These are phyloP conservation scores for Elanoides forficatus DNA, from an alignment of 2,113 vertebrate genomes.

Conservation along the genomic window DNA sequence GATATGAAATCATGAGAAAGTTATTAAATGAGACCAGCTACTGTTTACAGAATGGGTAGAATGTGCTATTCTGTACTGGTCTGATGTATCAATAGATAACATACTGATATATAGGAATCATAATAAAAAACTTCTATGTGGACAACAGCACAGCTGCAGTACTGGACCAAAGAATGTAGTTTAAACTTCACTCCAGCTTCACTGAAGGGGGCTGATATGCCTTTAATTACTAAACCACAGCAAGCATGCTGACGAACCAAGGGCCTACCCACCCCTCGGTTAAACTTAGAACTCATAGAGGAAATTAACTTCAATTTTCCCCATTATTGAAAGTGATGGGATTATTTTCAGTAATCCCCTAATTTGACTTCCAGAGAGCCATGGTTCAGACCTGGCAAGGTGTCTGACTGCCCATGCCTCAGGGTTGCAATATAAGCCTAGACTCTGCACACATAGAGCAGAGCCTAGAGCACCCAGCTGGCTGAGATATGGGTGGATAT, in stretches of 20 bases:
- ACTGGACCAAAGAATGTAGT: rapidly evolving
- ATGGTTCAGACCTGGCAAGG: background rate
- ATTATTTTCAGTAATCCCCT: too few relatives aligned
- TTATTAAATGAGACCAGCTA: background rate
- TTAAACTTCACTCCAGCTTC: background rate
- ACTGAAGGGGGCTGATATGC: rapidly evolving
- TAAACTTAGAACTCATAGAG: background rate
- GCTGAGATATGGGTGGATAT: background rate
- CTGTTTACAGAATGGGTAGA: background rate
- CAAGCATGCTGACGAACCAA: rapidly evolving
- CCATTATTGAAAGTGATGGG: background rate
- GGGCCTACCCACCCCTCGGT: background rate
- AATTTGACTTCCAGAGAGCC: too few relatives aligned
- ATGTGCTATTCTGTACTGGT: background rate
- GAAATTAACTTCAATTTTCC: background rate
- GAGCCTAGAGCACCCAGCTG: background rate
- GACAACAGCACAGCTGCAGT: background rate
- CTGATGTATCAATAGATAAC: background rate
- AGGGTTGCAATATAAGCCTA: rapidly evolving
- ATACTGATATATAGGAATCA: background rate
- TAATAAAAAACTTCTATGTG: rapidly evolving
- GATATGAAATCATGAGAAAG: background rate
- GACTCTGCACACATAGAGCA: background rate
- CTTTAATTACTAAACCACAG: too few relatives aligned
- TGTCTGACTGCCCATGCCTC: background rate